These are phyloP conservation scores for Macrophya alboannulata DNA, from an alignment of 2,888 invertebrate species.

Conservation along the genomic window DNA sequence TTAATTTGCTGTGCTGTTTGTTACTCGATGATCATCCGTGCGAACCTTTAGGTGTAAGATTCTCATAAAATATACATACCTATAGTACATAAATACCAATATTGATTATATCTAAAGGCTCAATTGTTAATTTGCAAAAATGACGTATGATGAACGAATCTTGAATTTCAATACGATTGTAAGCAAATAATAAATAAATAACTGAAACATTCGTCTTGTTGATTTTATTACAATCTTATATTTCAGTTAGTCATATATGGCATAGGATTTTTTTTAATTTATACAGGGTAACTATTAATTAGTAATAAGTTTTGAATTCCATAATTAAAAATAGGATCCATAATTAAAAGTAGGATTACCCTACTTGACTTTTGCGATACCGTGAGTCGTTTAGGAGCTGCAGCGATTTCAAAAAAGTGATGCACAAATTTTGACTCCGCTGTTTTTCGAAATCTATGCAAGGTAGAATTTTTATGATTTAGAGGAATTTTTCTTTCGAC, in stretches of 20 bases:
- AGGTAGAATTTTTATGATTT: no score
- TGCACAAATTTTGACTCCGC: no score
- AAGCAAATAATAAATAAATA: constrained; percentile 65
- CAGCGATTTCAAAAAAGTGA: no score
- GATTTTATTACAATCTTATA: not conserved
- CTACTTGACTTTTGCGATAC: no score
- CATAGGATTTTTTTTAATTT: no score
- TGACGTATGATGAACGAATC: constrained; percentile 65
- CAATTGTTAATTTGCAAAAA: constrained; percentile 68
- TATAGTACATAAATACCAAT: constrained; percentile 22
- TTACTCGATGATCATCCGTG: constrained; percentile 54
- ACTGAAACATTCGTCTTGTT: constrained; percentile 67
- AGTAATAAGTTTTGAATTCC: no score
- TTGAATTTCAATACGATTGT: constrained; percentile 66
- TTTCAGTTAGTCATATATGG: not conserved
- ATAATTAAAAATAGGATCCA: no score
- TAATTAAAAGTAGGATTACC: no score
- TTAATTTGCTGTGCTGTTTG: constrained; percentile 20
- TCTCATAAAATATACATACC: constrained; percentile 58
- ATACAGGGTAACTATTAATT: no score
- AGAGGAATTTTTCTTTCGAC: no score
- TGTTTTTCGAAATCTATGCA: no score
- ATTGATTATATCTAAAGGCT: constrained; percentile 64
- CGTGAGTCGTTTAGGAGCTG: no score
- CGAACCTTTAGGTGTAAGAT: constrained; percentile 60